Conservation (phyloP, 1,140 invertebrate species). For the Drosophila pallidifrons region DNA sequence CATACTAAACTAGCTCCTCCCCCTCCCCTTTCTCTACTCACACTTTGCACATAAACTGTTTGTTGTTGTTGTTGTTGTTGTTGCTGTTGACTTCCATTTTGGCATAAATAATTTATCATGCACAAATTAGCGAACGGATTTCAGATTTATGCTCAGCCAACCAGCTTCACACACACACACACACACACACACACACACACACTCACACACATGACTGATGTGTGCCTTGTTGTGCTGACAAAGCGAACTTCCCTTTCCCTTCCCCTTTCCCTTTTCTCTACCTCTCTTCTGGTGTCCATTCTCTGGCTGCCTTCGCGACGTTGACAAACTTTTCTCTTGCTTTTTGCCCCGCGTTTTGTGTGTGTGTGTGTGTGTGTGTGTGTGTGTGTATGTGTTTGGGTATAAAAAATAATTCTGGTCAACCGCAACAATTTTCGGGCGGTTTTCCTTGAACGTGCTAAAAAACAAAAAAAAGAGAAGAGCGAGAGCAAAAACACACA, state of each 20-base stretch:
- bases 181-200: conserved; percentile 30
- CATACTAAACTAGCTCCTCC: neutral
- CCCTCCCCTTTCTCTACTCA: neutral
- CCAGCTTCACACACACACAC: conserved; percentile 4
- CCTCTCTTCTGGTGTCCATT: too few species aligned
- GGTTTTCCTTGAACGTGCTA: conserved; percentile 51
- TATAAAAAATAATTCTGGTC: conserved; percentile 70
- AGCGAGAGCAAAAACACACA: neutral
- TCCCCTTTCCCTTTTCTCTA: neutral
- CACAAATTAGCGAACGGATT: conserved; percentile 81
- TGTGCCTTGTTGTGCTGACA: conserved; percentile 57
- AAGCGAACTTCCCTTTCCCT: conserved; percentile 9
- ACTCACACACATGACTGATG: conserved; percentile 58
- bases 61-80: conserved; percentile 32
- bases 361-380: conserved; percentile 13
- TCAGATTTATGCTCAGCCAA: conserved; percentile 55
- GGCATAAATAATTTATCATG: conserved; percentile 84
- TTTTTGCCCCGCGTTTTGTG: conserved; percentile 14
- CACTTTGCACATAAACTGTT: neutral
- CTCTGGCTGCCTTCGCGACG: conserved; percentile 2
- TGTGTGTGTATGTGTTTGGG: neutral
- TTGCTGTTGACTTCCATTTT: conserved; percentile 59
- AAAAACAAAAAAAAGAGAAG: conserved; percentile 36
- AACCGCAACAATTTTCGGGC: conserved; percentile 73
- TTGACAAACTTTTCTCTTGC: conserved; percentile 64